phyloP scores from a whole-genome alignment of 2,888 invertebrate genomes.

The Andrena bicolor region DNA sequence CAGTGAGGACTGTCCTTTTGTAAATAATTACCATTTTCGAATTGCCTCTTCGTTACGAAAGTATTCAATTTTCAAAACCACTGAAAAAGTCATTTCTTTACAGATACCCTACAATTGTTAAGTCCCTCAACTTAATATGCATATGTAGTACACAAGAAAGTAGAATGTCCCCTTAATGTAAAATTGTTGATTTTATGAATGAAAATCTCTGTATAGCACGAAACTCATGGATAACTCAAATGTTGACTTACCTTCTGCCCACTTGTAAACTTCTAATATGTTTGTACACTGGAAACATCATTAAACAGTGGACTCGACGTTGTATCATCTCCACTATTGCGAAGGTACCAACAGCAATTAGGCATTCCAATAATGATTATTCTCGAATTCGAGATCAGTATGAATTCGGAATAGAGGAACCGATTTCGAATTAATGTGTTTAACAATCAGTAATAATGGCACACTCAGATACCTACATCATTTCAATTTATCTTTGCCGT shows the following conservation, averaged over 20 bases:
- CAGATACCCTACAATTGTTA: too few species aligned
- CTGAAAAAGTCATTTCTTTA: too few species aligned
- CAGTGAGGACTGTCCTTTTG: too few species aligned
- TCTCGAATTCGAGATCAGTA: slow-evolving; percentile 74
- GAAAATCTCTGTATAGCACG: neutral
- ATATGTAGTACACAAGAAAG: too few species aligned
- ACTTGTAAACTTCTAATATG: slow-evolving; percentile 26
- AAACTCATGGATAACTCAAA: neutral
- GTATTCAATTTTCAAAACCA: too few species aligned
- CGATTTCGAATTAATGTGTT: slow-evolving; percentile 66
- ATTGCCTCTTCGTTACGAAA: too few species aligned
- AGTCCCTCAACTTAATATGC: too few species aligned
- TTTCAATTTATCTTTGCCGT: slow-evolving; percentile 3
- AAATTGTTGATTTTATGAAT: too few species aligned
- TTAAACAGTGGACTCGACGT: slow-evolving; percentile 65
- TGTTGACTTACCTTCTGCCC: slow-evolving; percentile 2
- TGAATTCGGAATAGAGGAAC: slow-evolving; percentile 73
- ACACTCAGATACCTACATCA: slow-evolving; percentile 22
- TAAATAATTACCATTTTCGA: too few species aligned
- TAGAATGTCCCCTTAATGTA: too few species aligned
- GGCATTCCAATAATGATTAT: slow-evolving; percentile 78
- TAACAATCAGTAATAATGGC: slow-evolving; percentile 28
- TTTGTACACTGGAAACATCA: slow-evolving; percentile 69
- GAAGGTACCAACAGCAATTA: slow-evolving; percentile 76
- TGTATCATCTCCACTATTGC: slow-evolving; percentile 5